phyloP scores from a whole-genome alignment of 2,113 vertebrate species.

The Odobenus rosmarus region DNA sequence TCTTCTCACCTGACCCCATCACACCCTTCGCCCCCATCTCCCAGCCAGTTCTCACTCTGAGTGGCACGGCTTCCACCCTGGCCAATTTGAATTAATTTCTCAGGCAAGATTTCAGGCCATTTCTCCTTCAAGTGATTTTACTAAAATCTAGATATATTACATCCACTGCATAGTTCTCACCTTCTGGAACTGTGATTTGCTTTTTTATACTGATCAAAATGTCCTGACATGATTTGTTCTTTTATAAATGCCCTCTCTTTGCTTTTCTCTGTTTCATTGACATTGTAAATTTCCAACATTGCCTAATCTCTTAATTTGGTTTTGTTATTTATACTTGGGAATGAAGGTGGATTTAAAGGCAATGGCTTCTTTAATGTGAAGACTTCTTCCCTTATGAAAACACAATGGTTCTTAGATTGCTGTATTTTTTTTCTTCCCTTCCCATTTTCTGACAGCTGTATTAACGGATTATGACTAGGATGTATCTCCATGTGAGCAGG shows the following conservation, averaged over 20 bases:
- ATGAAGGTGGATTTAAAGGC: conserved; percentile 57
- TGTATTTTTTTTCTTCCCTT: neutral
- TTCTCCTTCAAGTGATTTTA: conserved; percentile 69
- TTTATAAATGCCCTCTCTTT: conserved; percentile 64
- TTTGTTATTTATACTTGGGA: conserved; percentile 79
- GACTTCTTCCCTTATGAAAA: conserved; percentile 45
- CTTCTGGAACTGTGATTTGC: conserved; percentile 73
- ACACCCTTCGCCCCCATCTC: neutral
- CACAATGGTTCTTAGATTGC: neutral
- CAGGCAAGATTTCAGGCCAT: conserved; percentile 77
- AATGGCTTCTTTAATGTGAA: neutral
- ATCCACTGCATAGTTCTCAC: conserved; percentile 71
- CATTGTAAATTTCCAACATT: conserved; percentile 52
- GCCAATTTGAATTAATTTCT: conserved; percentile 82
- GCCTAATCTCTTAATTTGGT: conserved; percentile 69
- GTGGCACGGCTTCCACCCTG: conserved; percentile 46
- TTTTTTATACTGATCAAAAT: conserved; percentile 79
- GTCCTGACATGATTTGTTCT: conserved; percentile 77
- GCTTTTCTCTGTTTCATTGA: conserved; percentile 62
- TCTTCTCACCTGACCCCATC: conserved; percentile 73
- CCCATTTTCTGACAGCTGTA: neutral
- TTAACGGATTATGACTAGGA: neutral
- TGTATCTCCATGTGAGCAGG: neutral
- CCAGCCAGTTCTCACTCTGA: conserved; percentile 55
- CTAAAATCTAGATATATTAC: conserved; percentile 78